Evolutionary conservation across 2,888 invertebrate species (phyloP).

Genomic region (Drosophila infuscata): DNA sequence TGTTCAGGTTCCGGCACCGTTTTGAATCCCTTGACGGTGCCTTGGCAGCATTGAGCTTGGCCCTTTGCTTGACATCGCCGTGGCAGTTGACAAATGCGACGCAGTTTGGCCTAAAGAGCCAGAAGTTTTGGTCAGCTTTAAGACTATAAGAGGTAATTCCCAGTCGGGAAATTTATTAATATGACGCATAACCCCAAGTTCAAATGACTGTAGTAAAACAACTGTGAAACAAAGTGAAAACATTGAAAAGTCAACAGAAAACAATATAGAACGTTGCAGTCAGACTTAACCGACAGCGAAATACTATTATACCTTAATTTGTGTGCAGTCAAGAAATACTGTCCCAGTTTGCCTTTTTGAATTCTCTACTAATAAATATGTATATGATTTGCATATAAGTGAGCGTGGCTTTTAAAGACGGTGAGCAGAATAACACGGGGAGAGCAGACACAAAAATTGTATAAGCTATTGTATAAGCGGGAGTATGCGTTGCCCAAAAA

Average conservation of each 20-base stretch:
- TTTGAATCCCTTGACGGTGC: conserved; percentile 54
- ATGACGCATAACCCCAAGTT: conserved; percentile 33
- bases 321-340: too few species aligned
- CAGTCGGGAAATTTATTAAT: conserved; percentile 73
- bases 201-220: conserved; percentile 13
- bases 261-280: not conserved
- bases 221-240: conserved; percentile 16
- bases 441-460: too few species aligned
- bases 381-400: too few species aligned
- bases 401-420: too few species aligned
- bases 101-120: conserved; percentile 53
- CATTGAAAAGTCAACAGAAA: conserved; percentile 13
- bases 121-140: conserved; percentile 64
- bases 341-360: too few species aligned
- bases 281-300: too few species aligned
- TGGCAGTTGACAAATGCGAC: conserved; percentile 67
- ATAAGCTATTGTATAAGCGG: too few species aligned
- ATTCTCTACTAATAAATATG: too few species aligned
- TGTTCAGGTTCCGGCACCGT: not conserved
- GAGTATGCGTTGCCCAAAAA: too few species aligned
- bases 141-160: conserved; percentile 67
- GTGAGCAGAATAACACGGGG: too few species aligned
- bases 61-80: conserved; percentile 30
- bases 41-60: conserved; percentile 47
- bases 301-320: too few species aligned